Conservation (phyloP, 2,113 vertebrate species). For the Aleadryas rufinucha region DNA sequence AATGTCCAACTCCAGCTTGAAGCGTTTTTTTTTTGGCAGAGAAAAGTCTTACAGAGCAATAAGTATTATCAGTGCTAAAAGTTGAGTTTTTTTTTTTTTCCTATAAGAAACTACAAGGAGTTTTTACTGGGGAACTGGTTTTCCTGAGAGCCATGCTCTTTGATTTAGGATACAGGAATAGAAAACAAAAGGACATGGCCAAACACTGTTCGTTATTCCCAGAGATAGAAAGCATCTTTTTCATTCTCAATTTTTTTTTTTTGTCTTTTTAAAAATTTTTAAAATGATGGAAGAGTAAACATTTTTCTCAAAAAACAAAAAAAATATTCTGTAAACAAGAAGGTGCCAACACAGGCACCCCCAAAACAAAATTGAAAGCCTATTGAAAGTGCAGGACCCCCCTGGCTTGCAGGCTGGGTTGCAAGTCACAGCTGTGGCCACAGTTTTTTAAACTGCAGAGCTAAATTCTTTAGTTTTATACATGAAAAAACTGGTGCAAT, state of each 20-base stretch:
- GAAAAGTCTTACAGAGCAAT: conserved; percentile 91
- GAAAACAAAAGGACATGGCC: conserved; percentile 90
- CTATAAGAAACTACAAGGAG: conserved; percentile 90
- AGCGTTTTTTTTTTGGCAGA: conserved; percentile 97
- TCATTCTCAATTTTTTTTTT: conserved; percentile 81
- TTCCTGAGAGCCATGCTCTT: conserved; percentile 99
- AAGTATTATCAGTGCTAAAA: conserved; percentile 96
- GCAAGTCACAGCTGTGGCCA: conserved; percentile 98
- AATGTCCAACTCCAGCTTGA: conserved; percentile 92
- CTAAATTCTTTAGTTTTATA: conserved; percentile 97
- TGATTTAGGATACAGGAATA: conserved; percentile 94
- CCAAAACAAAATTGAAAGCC: conserved; percentile 96
- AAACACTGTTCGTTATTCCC: conserved; percentile 99
- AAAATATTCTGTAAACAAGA: conserved; percentile 97
- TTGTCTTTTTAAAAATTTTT: conserved; percentile 81
- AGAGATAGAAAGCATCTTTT: conserved; percentile 98
- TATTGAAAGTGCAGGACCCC: conserved; percentile 98
- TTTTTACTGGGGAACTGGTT: conserved; percentile 87
- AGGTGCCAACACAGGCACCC: conserved; percentile 83
- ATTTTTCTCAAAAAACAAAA: conserved; percentile 87
- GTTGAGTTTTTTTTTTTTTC: conserved; percentile 83
- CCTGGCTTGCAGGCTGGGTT: conserved; percentile 87
- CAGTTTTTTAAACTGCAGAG: conserved; percentile 96
- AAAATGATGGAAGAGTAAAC: conserved; percentile 98
- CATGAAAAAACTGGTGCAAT: conserved; percentile 95